These are phyloP conservation scores for Spodoptera exigua DNA, from an alignment of 2,888 invertebrate species.

Conservation along the genomic window DNA sequence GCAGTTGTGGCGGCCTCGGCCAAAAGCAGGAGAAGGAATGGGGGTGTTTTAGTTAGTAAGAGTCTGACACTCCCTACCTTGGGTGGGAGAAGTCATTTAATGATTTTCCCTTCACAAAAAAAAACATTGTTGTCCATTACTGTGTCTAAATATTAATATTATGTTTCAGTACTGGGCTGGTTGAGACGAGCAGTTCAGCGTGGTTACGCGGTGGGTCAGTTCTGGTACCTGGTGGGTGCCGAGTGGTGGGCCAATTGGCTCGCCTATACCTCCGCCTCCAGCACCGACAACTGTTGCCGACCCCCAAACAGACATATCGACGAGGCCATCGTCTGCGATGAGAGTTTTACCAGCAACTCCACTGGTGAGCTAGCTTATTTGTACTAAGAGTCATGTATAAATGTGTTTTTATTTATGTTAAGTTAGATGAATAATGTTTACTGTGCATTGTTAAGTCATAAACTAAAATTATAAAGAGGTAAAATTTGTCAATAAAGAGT, in stretches of 20 bases:
- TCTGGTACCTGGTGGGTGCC: conserved; percentile 96
- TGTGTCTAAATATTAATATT: neutral
- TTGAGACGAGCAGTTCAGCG: conserved; percentile 93
- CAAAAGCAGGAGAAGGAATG: too few species aligned
- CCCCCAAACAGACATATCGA: conserved; percentile 81
- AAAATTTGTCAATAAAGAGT: too few species aligned
- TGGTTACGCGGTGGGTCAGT: conserved; percentile 94
- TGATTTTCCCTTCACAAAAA: too few species aligned
- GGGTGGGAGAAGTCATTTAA: too few species aligned
- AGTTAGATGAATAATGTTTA: too few species aligned
- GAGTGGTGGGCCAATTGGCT: conserved; percentile 97
- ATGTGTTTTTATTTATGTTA: too few species aligned
- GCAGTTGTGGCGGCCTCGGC: too few species aligned
- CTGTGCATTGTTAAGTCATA: too few species aligned
- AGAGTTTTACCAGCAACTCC: conserved; percentile 91
- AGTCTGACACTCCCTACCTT: too few species aligned
- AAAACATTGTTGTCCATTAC: neutral
- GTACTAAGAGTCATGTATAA: too few species aligned
- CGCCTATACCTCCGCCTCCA: conserved; percentile 90
- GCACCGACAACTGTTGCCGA: conserved; percentile 72
- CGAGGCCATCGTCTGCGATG: conserved; percentile 91
- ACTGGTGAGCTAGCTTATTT: conserved; percentile 71
- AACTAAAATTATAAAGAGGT: too few species aligned
- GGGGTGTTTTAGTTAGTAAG: too few species aligned
- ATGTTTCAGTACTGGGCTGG: conserved; percentile 92